Conservation (phyloP, 2,888 invertebrate genomes). For the Andrena camellia region DNA sequence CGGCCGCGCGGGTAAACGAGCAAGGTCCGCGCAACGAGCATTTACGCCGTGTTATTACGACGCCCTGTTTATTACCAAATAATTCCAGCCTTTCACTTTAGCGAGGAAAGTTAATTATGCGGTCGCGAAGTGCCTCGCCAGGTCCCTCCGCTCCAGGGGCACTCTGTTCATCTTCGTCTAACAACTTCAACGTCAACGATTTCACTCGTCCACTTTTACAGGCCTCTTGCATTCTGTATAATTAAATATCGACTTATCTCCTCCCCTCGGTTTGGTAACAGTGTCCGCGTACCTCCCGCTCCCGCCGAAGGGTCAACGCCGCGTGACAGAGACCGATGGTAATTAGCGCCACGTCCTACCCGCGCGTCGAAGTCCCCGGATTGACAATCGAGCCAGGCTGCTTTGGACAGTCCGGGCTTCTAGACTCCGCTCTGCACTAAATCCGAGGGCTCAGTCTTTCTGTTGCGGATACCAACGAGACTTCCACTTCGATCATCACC, state of each 20-base stretch:
- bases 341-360: not conserved
- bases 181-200: not conserved
- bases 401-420: not conserved
- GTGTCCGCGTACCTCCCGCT: too few species aligned
- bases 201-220: slow-evolving; percentile 3
- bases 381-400: not conserved
- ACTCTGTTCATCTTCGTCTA: not conserved
- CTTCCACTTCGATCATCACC: not conserved
- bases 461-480: not conserved
- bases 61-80: slow-evolving; percentile 38
- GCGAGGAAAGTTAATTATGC: slow-evolving; percentile 43
- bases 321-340: too few species aligned
- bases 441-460: not conserved
- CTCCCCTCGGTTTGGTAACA: too few species aligned
- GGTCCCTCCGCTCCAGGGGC: not conserved
- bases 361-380: not conserved
- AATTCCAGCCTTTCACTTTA: slow-evolving; percentile 46
- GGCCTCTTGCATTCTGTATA: too few species aligned
- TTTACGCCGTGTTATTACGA: slow-evolving; percentile 19
- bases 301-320: too few species aligned
- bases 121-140: slow-evolving; percentile 2
- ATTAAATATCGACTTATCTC: too few species aligned
- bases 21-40: not conserved
- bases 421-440: not conserved
- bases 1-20: not conserved